Evolutionary conservation across 1,140 invertebrate genomes (phyloP), one percentile per base, ranked within the genome.

Genomic region (Cepaea nemoralis): DNA sequence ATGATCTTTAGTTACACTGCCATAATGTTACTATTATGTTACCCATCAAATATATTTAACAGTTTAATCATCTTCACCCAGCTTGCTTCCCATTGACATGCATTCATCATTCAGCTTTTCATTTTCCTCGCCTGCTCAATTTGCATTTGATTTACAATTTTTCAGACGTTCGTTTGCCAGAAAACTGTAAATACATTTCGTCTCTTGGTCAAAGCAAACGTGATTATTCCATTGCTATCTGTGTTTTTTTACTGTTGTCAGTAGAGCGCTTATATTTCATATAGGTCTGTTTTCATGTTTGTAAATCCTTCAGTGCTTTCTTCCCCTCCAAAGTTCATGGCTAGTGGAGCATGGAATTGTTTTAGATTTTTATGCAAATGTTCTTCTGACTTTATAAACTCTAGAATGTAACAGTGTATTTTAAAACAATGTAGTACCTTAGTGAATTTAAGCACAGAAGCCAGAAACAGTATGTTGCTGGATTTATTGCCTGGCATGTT

Each of bases 131-230:
- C 50, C 19, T 55, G 19, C 22, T 22, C 22, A 55, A 55, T 14
- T 55, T 55, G n/a, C n/a, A 10, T 45, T 8, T 55, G 16, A 55
- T 40, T 45, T 71, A 8, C n/a, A 12, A 40, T 6, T 31, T 63
- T 63, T 63, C 59, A 63, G 59, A 31, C 27, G 16, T 63, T 31
- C 10, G 22, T 31, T 63, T 63, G 22, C 59, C 59, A 63, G 59
- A 63, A 63, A 63, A 63, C 59, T 63, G n/a, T 63, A 63, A 63
- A 63, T 63, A 63, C 27, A 31, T 63, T 27, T 63, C 59, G 33
- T 27, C n/a, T 31, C 59, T 63, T 63, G 59, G 59, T 27, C n/a
- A 63, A 63, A 6, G n/a, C n/a, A 63, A 16, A 63, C 27, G 59
- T 63, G 59, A 63, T 31, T 63, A 63, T 27, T 22, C 19, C 50